Conservation (phyloP, 2,113 vertebrate genomes). For the Lota lota region DNA sequence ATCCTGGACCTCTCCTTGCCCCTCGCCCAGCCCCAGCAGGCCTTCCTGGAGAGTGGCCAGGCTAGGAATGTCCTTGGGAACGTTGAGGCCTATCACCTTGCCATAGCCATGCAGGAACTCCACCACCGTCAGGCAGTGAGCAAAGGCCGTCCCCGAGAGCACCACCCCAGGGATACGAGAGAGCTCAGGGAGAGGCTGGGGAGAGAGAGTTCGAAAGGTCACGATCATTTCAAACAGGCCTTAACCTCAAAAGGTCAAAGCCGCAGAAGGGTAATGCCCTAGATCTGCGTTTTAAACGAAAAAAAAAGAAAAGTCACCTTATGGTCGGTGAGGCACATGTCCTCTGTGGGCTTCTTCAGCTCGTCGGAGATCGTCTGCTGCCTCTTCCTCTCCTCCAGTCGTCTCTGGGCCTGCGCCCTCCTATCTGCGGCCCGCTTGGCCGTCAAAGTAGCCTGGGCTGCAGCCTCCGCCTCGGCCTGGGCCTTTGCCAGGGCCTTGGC, state of each 20-base stretch:
- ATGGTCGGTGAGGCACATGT: conserved; percentile 94
- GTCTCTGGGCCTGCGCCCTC: conserved; percentile 77
- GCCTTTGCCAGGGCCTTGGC: conserved; percentile 80
- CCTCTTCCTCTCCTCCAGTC: conserved; percentile 85
- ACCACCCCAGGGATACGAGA: conserved; percentile 84
- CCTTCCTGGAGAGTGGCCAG: conserved; percentile 87
- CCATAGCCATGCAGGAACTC: conserved; percentile 93
- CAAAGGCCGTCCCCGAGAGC: conserved; percentile 84
- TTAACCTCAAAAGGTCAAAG: too few relatives aligned
- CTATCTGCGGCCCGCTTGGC: conserved; percentile 79
- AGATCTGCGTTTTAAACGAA: too few relatives aligned
- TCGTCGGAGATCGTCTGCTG: conserved; percentile 91
- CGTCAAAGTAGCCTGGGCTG: conserved; percentile 61
- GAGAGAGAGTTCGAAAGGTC: conserved; percentile 7
- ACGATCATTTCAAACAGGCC: too few relatives aligned
- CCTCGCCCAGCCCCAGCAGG: conserved; percentile 82
- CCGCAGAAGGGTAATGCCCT: too few relatives aligned
- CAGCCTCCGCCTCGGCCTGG: conserved; percentile 76
- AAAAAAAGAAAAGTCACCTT: conserved; percentile 71
- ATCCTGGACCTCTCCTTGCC: conserved; percentile 83
- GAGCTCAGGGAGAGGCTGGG: conserved; percentile 84
- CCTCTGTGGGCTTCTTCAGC: conserved; percentile 93
- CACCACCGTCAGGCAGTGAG: conserved; percentile 85
- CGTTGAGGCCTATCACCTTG: conserved; percentile 85
- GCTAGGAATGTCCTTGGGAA: conserved; percentile 84